Evolutionary conservation across 2,797 vertebrate genomes (phyloP).

Genomic region (Arctocebus calabarensis): DNA sequence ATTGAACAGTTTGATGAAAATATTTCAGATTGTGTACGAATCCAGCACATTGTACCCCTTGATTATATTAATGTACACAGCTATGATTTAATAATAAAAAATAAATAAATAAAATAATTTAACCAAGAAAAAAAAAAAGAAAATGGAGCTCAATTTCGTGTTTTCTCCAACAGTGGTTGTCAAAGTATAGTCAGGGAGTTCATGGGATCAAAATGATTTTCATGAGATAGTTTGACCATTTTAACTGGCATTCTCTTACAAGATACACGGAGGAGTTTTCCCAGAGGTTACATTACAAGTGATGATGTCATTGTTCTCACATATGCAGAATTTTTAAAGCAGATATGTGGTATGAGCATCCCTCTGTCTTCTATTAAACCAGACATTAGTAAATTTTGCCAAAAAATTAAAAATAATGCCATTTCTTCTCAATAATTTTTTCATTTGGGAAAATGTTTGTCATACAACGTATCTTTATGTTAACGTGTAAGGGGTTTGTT

Average conservation of each 20-base stretch:
- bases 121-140: neutral
- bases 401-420: neutral
- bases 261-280: neutral
- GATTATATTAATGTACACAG: too few species aligned
- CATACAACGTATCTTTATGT: neutral
- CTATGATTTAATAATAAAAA: too few species aligned
- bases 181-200: neutral
- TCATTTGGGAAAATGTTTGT: neutral
- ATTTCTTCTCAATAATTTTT: neutral
- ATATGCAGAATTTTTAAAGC: neutral
- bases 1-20: too few species aligned
- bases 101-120: too few species aligned
- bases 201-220: neutral
- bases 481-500: neutral
- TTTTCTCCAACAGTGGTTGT: neutral
- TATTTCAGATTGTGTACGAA: too few species aligned
- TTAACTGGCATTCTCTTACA: neutral
- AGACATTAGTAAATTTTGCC: neutral
- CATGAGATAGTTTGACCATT: neutral
- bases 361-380: neutral
- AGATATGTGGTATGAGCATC: accelerated
- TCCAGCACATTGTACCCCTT: too few species aligned
- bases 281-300: accelerated
- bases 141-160: neutral
- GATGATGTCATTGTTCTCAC: neutral